Base-by-base conservation (phyloP, 2,888 invertebrate genomes). In the Hesperia comma region DNA sequence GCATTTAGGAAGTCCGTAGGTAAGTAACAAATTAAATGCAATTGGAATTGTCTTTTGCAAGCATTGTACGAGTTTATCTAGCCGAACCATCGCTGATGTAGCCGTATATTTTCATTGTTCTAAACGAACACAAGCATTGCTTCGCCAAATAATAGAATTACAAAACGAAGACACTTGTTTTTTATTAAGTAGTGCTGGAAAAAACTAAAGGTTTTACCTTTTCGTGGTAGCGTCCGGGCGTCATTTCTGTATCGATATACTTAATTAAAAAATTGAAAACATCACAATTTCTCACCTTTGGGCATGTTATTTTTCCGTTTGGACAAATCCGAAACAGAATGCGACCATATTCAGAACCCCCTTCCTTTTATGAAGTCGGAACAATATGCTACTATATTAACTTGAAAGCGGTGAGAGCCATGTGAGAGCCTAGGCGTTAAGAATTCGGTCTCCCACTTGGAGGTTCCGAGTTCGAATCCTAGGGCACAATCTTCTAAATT, bases 101-200 rank as follows among this genome's bases (percentile, higher is more conserved):
- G 49, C 19, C 67, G 71, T 67, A 61, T 74, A 66, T 64, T 71
- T 70, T 70, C 73, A 80, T 78, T 77, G 77, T 78, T 71, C 69
- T 53, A 17, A 56, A 58, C 58, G 67, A 70, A 71, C 70, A 68
- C 69, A 60, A 67, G 67, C 40, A 10, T 62, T n/a, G 21, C 55
- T 70, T 61, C 51, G 53, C 17, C 33, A 51, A 57, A 43, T 56
- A 19, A 43, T 33, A 49, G 56, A 64, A 54, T 58, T 64, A 56
- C 54, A 66, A 56, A 56, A 64, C 61, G 43, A 54, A 68, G 21
- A 37, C 55, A 40, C 56, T 62, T 61, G 60, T 61, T 71, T 64
- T 68, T 19, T 51, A 19, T 43, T 26, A 15, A 26, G 12, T 53
- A 26, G n/a, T 32, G n/a, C 2, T 10, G n/a, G 56, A 32, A 17